Percentiles rank a stretch among this genome's conserved stretches.
These are phyloP conservation scores for Diadegma fenestrale DNA, from an alignment of 2,888 invertebrate genomes.

Conservation along the genomic window DNA sequence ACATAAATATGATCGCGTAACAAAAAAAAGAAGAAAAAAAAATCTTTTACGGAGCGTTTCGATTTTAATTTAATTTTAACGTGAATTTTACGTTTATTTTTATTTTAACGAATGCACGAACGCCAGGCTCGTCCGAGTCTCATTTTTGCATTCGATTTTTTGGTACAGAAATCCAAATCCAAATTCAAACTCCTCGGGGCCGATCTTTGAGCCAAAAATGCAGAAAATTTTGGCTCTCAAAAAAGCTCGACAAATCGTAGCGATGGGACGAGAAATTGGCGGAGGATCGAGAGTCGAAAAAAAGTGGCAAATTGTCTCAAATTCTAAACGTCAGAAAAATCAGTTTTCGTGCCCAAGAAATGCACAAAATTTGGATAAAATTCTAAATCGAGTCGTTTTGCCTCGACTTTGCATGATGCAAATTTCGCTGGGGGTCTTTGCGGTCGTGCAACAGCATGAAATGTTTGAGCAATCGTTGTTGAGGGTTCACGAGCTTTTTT, in stretches of 20 bases:
- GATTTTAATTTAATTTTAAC: conserved; percentile 1
- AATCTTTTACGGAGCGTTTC: background rate
- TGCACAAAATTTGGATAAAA: too few species aligned
- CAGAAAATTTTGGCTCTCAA: too few species aligned
- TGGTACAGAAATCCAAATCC: background rate
- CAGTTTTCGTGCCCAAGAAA: too few species aligned
- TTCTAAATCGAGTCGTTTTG: too few species aligned
- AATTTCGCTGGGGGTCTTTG: conserved; percentile 78
- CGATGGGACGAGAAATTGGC: too few species aligned
- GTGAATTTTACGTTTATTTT: too few species aligned
- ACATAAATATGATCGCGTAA: background rate
- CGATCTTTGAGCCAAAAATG: background rate
- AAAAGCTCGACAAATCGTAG: too few species aligned
- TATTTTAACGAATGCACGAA: background rate
- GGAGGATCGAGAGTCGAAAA: too few species aligned
- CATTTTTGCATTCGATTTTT: background rate
- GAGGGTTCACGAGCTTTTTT: background rate
- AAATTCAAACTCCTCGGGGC: background rate
- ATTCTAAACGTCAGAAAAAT: too few species aligned
- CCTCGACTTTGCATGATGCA: too few species aligned
- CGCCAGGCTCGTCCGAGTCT: background rate
- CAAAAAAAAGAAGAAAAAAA: background rate
- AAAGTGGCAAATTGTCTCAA: too few species aligned
- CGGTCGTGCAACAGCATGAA: conserved; percentile 69
- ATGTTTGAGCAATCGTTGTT: conserved; percentile 21